phyloP scores from a whole-genome alignment of 2,113 vertebrate genomes.

The Chlorodrepanis virens region DNA sequence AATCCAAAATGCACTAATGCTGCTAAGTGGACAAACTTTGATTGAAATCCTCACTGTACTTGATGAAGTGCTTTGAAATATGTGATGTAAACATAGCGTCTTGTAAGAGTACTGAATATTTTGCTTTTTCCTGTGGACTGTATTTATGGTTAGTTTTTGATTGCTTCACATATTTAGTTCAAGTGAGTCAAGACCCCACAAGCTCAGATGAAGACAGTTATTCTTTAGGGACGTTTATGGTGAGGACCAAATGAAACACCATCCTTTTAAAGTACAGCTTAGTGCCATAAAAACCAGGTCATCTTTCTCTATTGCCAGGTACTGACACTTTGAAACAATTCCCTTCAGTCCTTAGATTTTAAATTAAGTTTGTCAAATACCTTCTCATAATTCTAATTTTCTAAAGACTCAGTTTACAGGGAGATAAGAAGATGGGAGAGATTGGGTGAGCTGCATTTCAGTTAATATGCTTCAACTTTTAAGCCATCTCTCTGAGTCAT shows the following conservation, averaged over 20 bases:
- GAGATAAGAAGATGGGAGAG: not conserved
- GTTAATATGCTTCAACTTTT: not conserved
- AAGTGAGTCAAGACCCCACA: not conserved
- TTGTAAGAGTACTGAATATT: not conserved
- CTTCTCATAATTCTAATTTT: not conserved
- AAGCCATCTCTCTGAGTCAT: not conserved
- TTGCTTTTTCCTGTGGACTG: not conserved
- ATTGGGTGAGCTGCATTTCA: not conserved
- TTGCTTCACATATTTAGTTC: not conserved
- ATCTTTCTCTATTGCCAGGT: not conserved
- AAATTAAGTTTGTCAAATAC: not conserved
- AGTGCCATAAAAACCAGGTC: not conserved
- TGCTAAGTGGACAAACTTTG: not conserved
- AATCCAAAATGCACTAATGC: not conserved
- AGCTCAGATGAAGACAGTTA: not conserved
- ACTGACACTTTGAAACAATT: not conserved
- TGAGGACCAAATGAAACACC: not conserved
- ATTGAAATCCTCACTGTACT: not conserved
- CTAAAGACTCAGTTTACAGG: not conserved
- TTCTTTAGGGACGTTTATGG: not conserved
- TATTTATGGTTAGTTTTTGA: not conserved
- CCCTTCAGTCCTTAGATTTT: not conserved
- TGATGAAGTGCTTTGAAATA: not conserved
- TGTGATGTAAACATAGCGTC: not conserved
- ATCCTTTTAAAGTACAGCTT: not conserved